Evolutionary conservation across 1,140 invertebrate species (phyloP).

Genomic region (Drosophila gunungcola): DNA sequence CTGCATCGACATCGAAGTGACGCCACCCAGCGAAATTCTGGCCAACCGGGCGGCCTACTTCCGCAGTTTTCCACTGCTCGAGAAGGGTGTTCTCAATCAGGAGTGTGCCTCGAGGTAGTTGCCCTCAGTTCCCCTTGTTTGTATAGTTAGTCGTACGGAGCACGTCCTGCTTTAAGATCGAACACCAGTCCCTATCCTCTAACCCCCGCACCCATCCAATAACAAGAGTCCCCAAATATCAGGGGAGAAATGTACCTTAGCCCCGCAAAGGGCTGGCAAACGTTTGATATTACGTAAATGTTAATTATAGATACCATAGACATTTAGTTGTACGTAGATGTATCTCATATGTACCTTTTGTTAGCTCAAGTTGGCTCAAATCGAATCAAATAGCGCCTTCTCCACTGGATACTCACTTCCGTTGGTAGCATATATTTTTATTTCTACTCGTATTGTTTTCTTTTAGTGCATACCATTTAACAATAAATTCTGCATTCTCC

Average conservation of each 20-base stretch:
- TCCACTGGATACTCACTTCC: background rate
- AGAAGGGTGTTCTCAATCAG: conserved; percentile 91
- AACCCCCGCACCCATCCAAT: conserved; percentile 50
- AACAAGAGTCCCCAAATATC: conserved; percentile 4
- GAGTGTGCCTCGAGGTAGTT: conserved; percentile 88
- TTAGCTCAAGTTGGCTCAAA: conserved; percentile 4
- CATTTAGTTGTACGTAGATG: conserved; percentile 23
- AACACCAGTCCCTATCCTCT: conserved; percentile 6
- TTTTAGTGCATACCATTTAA: conserved; percentile 30
- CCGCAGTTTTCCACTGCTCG: conserved; percentile 92
- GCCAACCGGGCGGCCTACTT: conserved; percentile 90
- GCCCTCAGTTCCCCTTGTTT: conserved; percentile 10
- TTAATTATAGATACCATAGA: conserved; percentile 37
- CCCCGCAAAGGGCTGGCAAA: conserved; percentile 9
- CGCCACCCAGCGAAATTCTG: conserved; percentile 90
- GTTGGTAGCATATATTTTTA: conserved; percentile 15
- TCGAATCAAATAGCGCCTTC: conserved; percentile 6
- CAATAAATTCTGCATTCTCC: conserved; percentile 52
- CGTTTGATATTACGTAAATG: conserved; percentile 51
- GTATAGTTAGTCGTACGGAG: conserved; percentile 13
- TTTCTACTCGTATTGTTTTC: conserved; percentile 30
- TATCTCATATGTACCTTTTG: conserved; percentile 12
- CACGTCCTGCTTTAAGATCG: conserved; percentile 18
- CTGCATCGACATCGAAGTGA: conserved; percentile 92
- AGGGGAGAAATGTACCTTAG: conserved; percentile 30